phyloP scores from a whole-genome alignment of 2,888 invertebrate species.

The Ischnus inquisitorius region DNA sequence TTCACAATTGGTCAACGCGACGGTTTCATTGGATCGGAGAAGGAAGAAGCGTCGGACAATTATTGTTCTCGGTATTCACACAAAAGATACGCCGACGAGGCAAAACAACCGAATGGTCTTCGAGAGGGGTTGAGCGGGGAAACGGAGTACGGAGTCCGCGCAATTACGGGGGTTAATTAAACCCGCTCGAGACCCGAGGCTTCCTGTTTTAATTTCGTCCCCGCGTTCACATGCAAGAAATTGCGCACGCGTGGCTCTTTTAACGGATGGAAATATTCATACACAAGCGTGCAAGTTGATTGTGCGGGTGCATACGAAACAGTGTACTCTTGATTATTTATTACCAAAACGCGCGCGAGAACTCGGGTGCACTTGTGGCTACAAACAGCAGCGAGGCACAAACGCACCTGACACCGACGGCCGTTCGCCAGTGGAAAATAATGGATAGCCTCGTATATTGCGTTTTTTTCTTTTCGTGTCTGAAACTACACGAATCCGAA shows the following conservation, averaged over 20 bases:
- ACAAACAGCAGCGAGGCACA: not conserved
- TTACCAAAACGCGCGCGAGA: not conserved
- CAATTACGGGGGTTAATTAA: constrained; percentile 53
- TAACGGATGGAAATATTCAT: not conserved
- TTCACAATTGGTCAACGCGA: not conserved
- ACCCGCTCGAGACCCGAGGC: constrained; percentile 19
- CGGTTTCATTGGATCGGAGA: not conserved
- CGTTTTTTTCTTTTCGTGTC: not conserved
- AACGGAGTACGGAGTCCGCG: constrained; percentile 14
- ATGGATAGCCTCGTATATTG: not conserved
- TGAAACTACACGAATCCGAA: not conserved
- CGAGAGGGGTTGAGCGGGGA: not conserved
- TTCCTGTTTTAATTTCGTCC: constrained; percentile 26
- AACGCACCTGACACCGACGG: not conserved
- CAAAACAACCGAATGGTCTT: constrained; percentile 19
- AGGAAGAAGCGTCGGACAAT: constrained; percentile 10
- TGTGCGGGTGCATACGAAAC: not conserved
- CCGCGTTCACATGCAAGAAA: constrained; percentile 1
- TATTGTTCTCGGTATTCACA: constrained; percentile 9
- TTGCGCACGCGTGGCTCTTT: constrained; percentile 3
- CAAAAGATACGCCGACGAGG: constrained; percentile 6
- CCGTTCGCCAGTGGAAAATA: not conserved
- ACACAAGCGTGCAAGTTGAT: not conserved
- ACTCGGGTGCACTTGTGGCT: not conserved
- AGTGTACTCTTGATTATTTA: not conserved